A percentile compares a stretch with the other conserved stretches of the same genome.
phyloP scores from a whole-genome alignment of 2,888 invertebrate species.

The Apodemia mormo region DNA sequence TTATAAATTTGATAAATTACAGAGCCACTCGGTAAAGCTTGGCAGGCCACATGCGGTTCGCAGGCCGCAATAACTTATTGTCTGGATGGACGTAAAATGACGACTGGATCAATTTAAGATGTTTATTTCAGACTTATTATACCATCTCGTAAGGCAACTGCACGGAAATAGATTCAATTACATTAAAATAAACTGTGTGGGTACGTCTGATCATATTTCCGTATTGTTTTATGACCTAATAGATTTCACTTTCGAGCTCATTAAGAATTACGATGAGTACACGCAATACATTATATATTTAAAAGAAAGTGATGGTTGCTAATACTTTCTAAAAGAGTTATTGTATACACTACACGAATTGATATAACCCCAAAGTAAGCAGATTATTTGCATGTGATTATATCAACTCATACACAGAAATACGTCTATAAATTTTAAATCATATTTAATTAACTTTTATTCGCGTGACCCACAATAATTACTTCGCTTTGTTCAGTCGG shows the following conservation, averaged over 20 bases:
- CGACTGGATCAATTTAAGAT: neutral
- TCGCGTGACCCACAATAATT: too few relatives aligned
- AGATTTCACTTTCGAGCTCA: conserved; percentile 10
- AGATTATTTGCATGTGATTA: too few relatives aligned
- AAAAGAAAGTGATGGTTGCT: neutral
- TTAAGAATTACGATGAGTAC: neutral
- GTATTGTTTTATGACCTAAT: conserved; percentile 5
- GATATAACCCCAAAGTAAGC: too few relatives aligned
- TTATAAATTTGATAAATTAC: too few relatives aligned
- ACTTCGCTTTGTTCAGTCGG: too few relatives aligned
- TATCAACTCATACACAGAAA: too few relatives aligned
- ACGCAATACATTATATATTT: neutral
- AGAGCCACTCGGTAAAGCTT: neutral
- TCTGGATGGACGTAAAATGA: neutral
- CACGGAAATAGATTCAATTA: conserved; percentile 5
- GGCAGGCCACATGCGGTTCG: neutral
- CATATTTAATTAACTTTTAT: too few relatives aligned
- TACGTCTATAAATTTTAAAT: too few relatives aligned
- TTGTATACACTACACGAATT: too few relatives aligned
- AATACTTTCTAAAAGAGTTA: neutral
- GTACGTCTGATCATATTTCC: conserved; percentile 1
- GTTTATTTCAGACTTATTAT: conserved; percentile 7
- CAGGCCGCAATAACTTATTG: neutral
- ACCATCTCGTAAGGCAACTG: neutral
- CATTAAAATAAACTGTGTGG: neutral